Base-by-base conservation (phyloP, 2,113 vertebrate genomes). In the Scomber scombrus region DNA sequence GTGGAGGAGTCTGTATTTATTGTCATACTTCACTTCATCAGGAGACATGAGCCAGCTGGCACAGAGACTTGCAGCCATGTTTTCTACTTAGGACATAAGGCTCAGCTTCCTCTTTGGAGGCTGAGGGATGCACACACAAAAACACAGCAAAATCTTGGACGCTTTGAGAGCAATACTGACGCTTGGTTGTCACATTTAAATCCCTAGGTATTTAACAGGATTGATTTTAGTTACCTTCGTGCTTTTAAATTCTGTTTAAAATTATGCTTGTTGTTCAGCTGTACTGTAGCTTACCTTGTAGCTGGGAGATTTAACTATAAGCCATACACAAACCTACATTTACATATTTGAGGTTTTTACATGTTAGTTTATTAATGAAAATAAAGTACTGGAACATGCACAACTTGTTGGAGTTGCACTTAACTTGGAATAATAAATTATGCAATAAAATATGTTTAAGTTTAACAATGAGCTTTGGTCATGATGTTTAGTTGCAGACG, bases 21-120 rank as follows among this genome's bases (percentile, higher is more conserved):
- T 88, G 91, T 95, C 92, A 95, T 93, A 88, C 89, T 72, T 93
- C 88, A 70, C 89, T 92, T 93, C 91, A 92, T 81, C 85, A 47
- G 82, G 85, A 93, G 93, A 94, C 91, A 78, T 85, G 64, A 92
- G 91, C 93, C 93, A 95, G 93, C 93, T 95, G 94, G 89, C 91
- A 85, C 63, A 31, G 83, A 89, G 87, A 92, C 83, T 88, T 67
- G 62, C 76, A 89, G 87, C 74, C 85, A 87, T 88, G 86, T 91
- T 93, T 91, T 90, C 80, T 63, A 56, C 79, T 77, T 82, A 68
- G 89, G 88, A 88, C 81, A 83, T 81, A 88, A 58, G 85, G 88
- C 85, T 85, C 68, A 11, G 74, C 69, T 83, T 86, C 83, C 71
- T 88, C 85, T 83, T 80, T 18, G 68, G 86, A 86, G 64, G 46